Conservation (phyloP, 2,797 vertebrate species). For the Acipenser transmontanus region DNA sequence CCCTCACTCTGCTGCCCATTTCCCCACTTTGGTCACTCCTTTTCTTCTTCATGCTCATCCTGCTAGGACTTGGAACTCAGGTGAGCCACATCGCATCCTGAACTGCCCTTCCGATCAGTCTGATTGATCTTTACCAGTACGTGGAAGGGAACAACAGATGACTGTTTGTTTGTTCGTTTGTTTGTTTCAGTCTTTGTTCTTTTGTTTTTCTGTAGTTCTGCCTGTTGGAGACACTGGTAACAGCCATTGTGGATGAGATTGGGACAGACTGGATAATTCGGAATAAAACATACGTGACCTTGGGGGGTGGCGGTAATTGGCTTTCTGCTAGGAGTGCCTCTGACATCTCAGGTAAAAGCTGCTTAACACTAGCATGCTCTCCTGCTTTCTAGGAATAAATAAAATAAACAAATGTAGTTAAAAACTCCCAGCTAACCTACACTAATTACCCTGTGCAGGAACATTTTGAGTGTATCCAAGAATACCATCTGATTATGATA, state of each 20-base stretch:
- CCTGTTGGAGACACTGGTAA: slow-evolving; percentile 90
- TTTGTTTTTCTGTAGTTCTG: slow-evolving; percentile 70
- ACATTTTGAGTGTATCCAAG: too few species aligned
- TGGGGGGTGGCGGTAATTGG: slow-evolving; percentile 79
- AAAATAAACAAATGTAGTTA: too few species aligned
- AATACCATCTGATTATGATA: too few species aligned
- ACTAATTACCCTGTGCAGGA: too few species aligned
- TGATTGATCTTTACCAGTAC: too few species aligned
- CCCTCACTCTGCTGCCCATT: slow-evolving; percentile 88
- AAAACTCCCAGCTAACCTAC: too few species aligned
- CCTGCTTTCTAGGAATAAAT: too few species aligned
- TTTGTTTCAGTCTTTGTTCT: not conserved
- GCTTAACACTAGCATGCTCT: too few species aligned
- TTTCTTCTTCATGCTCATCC: slow-evolving; percentile 99
- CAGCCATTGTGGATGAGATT: slow-evolving; percentile 90
- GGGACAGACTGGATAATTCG: slow-evolving; percentile 93
- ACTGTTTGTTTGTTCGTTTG: not conserved
- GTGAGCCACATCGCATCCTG: slow-evolving; percentile 46
- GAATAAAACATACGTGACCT: slow-evolving; percentile 80
- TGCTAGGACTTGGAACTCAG: slow-evolving; percentile 93
- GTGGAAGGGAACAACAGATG: not conserved
- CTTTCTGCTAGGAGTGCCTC: slow-evolving; percentile 85
- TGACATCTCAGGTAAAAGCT: slow-evolving; percentile 76
- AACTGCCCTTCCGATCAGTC: not conserved
- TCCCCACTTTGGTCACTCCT: slow-evolving; percentile 93